These are phyloP conservation scores for Prinia subflava DNA, from an alignment of 2,113 vertebrate genomes.

Conservation along the genomic window DNA sequence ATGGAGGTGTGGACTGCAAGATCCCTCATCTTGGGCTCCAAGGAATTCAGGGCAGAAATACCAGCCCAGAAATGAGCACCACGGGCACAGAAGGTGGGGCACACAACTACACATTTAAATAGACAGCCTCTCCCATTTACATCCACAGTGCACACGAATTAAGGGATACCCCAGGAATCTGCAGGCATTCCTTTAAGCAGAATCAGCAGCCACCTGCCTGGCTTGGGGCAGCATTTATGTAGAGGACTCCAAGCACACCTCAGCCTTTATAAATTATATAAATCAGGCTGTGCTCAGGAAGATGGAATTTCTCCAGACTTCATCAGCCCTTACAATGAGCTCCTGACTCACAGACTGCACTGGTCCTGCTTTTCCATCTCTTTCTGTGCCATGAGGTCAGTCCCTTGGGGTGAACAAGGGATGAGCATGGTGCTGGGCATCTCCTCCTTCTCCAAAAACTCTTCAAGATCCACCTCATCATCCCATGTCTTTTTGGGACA, in stretches of 20 bases:
- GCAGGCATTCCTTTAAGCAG: background rate
- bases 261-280: background rate
- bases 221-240: background rate
- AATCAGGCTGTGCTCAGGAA: background rate
- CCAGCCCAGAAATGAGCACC: accelerated
- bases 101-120: accelerated
- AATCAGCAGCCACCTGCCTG: background rate
- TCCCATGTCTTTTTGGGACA: accelerated
- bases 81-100: accelerated
- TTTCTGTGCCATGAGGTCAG: background rate
- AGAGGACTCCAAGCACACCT: background rate
- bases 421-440: background rate
- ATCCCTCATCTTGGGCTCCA: background rate
- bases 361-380: background rate
- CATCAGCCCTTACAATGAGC: background rate
- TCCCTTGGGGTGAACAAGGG: background rate
- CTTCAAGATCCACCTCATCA: background rate
- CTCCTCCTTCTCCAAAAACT: background rate
- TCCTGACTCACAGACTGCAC: background rate
- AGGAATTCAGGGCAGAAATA: background rate
- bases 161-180: background rate
- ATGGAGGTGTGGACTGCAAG: background rate
- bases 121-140: background rate
- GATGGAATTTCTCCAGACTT: background rate
- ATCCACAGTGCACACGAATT: background rate